Base-by-base conservation (phyloP, 2,113 vertebrate genomes). In the Pungitius pungitius region DNA sequence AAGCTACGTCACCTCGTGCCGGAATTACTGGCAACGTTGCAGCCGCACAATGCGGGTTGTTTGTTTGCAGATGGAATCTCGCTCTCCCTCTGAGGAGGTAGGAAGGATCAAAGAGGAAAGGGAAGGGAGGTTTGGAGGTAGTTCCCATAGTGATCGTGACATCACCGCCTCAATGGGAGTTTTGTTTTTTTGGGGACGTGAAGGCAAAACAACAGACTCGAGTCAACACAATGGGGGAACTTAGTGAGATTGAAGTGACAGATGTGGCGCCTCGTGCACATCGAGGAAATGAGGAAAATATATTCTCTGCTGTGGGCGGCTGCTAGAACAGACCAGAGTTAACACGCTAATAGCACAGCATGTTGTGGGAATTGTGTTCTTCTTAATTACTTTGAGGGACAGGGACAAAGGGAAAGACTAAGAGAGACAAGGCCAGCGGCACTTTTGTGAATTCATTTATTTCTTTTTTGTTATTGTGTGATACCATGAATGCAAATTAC, bases 121-220 rank as follows among this genome's bases (percentile, higher is more conserved):
- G 59, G 66, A 79, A 84, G 60, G 4, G 13, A 40, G 6, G 60
- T 52, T 10, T 11, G 49, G 69, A 63, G 59, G 75, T 78, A 52
- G 91, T 91, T 92, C 55, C 92, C 77, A 91, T 89, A 90, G 91
- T 51, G 83, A 94, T 86, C 33, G 20, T 89, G 89, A 90, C 88
- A 88, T 92, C 89, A 91, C 62, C 39, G 43, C 73, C 79, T 89
- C 69, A 77, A 84, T 71, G 73, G 69, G 62, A 83, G 78, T 89
- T 92, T 85, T 86, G 84, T 87, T 88, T 87, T 88, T 89, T 72
- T 75, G 73, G 63, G 63, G 58, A 83, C 56, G 75, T 84, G 68
- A 84, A 73, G 51, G 77, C 75, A 80, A 83, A 86, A 51, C n/a
- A 78, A 62, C 42, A 26, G 58, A 71, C 56, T 75, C 14, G 14